These are phyloP conservation scores for Sciurus vulgaris DNA, from an alignment of 2,797 vertebrate species.

Conservation along the genomic window DNA sequence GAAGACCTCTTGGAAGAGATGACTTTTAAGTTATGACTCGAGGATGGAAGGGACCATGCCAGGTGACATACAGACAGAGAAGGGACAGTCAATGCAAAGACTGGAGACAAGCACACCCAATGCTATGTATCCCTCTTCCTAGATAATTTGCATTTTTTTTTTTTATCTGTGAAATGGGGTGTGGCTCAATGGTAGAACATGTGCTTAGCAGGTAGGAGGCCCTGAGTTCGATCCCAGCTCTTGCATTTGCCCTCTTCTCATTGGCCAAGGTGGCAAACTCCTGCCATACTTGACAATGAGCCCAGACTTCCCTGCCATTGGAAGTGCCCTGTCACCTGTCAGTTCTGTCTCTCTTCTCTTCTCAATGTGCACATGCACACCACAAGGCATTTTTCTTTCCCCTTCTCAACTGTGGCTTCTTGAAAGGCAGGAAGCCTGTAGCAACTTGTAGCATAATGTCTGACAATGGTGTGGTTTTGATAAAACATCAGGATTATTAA, in stretches of 20 bases:
- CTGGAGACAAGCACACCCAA: not conserved
- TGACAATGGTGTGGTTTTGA: not conserved
- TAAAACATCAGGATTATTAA: not conserved
- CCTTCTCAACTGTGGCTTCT: not conserved
- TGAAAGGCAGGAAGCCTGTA: not conserved
- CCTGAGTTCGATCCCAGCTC: not conserved
- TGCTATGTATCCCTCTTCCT: accelerated
- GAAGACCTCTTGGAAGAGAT: not conserved
- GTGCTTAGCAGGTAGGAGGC: no score
- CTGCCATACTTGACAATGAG: not conserved
- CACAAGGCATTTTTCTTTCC: not conserved
- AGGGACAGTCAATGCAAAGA: accelerated
- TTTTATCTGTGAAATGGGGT: no score
- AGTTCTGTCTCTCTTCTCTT: not conserved
- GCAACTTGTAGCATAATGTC: not conserved
- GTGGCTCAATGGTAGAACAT: no score
- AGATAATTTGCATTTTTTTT: not conserved
- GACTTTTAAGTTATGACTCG: not conserved
- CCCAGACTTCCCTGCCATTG: not conserved
- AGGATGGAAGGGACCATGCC: not conserved
- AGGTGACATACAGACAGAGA: not conserved
- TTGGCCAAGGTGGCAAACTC: not conserved
- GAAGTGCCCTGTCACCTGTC: not conserved
- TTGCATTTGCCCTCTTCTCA: not conserved
- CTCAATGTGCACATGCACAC: accelerated